phyloP scores from a whole-genome alignment of 2,888 invertebrate species.

The Athalia rosae region DNA sequence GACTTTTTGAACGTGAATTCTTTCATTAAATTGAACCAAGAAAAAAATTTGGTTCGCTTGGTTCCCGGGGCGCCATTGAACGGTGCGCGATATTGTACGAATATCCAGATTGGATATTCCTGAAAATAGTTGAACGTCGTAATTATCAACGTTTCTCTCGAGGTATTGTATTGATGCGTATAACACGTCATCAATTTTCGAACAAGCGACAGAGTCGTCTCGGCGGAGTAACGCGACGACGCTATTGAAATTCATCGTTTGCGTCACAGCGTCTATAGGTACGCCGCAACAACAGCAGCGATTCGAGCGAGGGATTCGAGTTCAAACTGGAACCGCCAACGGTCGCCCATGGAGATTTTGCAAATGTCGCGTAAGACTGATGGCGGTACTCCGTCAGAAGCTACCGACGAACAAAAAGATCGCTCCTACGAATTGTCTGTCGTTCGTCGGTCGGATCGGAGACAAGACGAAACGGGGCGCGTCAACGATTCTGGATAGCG shows the following conservation, averaged over 20 bases:
- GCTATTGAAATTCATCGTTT: slow-evolving; percentile 38
- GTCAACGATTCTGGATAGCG: slow-evolving; percentile 32
- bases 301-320: slow-evolving; percentile 4
- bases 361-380: slow-evolving; percentile 26
- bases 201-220: background rate
- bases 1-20: too few relatives aligned
- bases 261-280: background rate
- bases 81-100: too few relatives aligned
- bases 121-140: background rate
- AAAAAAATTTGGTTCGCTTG: too few relatives aligned
- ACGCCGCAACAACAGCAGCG: too few relatives aligned
- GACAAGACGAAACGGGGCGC: slow-evolving; percentile 35
- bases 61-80: too few relatives aligned
- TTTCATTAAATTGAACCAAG: too few relatives aligned
- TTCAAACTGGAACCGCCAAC: slow-evolving; percentile 13
- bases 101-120: too few relatives aligned
- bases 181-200: background rate
- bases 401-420: slow-evolving; percentile 21
- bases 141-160: background rate
- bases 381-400: slow-evolving; percentile 36
- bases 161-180: background rate
- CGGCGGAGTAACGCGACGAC: background rate
- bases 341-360: slow-evolving; percentile 19
- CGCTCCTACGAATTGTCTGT: slow-evolving; percentile 38
- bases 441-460: slow-evolving; percentile 5